Evolutionary conservation across 2,797 vertebrate genomes (phyloP).

Genomic region (Discoglossus pictus): DNA sequence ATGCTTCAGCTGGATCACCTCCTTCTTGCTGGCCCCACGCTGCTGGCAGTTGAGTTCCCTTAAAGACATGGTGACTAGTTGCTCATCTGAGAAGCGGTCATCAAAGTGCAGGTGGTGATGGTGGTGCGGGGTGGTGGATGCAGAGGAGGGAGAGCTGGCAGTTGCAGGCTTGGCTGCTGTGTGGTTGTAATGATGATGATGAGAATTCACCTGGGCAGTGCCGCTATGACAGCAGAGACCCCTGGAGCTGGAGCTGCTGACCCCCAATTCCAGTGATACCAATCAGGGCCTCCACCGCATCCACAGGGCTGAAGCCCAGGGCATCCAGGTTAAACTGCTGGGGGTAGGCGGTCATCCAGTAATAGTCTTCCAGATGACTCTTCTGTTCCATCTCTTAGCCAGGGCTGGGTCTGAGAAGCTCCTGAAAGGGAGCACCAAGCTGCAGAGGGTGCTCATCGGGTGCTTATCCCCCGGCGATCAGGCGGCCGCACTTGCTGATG

Average conservation of each 20-base stretch:
- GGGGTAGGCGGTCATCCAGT: slow-evolving; percentile 97
- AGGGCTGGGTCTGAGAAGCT: slow-evolving; percentile 97
- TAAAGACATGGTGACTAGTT: too few species aligned
- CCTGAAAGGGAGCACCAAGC: slow-evolving; percentile 95
- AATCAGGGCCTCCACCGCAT: slow-evolving; percentile 96
- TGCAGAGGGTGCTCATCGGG: slow-evolving; percentile 98
- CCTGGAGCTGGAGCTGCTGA: slow-evolving; percentile 91
- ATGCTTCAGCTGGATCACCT: too few species aligned
- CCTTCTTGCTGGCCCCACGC: too few species aligned
- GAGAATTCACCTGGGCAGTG: slow-evolving; percentile 67
- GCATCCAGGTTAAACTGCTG: slow-evolving; percentile 94
- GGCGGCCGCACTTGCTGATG: slow-evolving; percentile 96
- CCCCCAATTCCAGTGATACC: slow-evolving; percentile 92
- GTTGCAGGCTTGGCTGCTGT: slow-evolving; percentile 48
- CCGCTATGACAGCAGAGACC: slow-evolving; percentile 87
- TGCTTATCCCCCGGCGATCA: slow-evolving; percentile 95
- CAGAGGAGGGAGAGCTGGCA: slow-evolving; percentile 44
- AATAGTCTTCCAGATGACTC: slow-evolving; percentile 95
- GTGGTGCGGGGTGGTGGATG: slow-evolving; percentile 60
- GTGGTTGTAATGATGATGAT: slow-evolving; percentile 54
- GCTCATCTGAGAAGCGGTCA: too few species aligned
- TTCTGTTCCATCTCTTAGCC: slow-evolving; percentile 93
- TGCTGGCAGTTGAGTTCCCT: too few species aligned
- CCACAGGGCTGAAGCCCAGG: slow-evolving; percentile 93
- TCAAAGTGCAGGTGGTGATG: slow-evolving; percentile 79